phyloP scores from a whole-genome alignment of 1,140 invertebrate genomes.

The Harlomillsia oculata region DNA sequence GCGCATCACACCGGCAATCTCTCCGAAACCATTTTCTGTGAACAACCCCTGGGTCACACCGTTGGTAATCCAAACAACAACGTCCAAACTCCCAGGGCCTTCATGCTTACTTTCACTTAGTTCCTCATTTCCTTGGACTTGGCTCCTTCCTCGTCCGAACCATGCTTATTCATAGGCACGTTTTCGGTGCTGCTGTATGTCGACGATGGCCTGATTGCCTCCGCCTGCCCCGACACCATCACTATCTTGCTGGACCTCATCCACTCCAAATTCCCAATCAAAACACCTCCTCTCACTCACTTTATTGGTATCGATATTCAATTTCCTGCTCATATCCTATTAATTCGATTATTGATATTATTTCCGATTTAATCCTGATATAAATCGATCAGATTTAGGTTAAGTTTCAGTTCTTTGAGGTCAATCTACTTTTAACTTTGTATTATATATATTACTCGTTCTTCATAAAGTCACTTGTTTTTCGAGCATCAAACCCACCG shows the following conservation, averaged over 20 bases:
- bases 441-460: too few relatives aligned
- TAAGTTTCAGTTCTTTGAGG: neutral
- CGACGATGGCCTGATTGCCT: too few relatives aligned
- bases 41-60: slow-evolving; percentile 29
- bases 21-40: slow-evolving; percentile 37
- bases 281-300: too few relatives aligned
- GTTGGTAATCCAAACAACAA: slow-evolving; percentile 17
- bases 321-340: neutral
- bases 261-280: too few relatives aligned
- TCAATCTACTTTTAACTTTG: neutral
- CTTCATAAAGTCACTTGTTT: too few relatives aligned
- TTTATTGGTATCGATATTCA: too few relatives aligned
- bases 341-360: neutral
- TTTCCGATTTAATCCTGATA: slow-evolving; percentile 1
- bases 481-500: too few relatives aligned
- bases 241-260: too few relatives aligned
- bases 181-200: too few relatives aligned
- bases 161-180: slow-evolving; percentile 40
- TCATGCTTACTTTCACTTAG: slow-evolving; percentile 27
- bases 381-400: neutral
- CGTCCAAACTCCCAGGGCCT: slow-evolving; percentile 27
- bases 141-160: slow-evolving; percentile 40
- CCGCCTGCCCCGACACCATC: too few relatives aligned
- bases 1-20: slow-evolving; percentile 38
- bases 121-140: slow-evolving; percentile 44